These are phyloP conservation scores for Cataglyphis hispanica DNA, from an alignment of 1,140 invertebrate species.

Conservation along the genomic window DNA sequence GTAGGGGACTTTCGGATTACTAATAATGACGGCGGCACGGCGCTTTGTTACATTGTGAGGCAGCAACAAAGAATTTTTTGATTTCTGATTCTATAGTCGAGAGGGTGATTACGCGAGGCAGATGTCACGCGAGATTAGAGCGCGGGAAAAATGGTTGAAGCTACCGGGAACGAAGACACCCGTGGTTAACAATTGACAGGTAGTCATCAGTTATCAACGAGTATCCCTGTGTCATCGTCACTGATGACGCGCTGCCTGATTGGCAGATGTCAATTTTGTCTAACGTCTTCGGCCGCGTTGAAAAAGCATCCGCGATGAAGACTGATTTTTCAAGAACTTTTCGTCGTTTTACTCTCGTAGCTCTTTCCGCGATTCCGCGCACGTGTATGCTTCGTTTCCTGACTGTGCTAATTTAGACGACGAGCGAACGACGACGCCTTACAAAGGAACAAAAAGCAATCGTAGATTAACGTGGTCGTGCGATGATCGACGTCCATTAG, in stretches of 20 bases:
- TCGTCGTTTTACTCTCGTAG: conserved; percentile 17
- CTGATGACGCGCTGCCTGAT: conserved; percentile 64
- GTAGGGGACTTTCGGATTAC: conserved; percentile 60
- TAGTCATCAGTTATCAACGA: conserved; percentile 65
- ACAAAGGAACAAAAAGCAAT: conserved; percentile 43
- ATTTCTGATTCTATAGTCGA: conserved; percentile 58
- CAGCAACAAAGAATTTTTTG: conserved; percentile 57
- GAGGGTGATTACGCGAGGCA: conserved; percentile 60
- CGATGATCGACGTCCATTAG: conserved; percentile 63
- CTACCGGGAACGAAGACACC: conserved; percentile 63
- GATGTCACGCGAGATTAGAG: conserved; percentile 63
- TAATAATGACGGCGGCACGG: conserved; percentile 53
- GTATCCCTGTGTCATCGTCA: conserved; percentile 73
- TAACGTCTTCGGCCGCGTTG: conserved; percentile 30
- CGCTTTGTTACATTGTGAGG: conserved; percentile 61
- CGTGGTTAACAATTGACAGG: conserved; percentile 65
- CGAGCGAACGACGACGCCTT: conserved; percentile 10
- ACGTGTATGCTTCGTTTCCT: background rate
- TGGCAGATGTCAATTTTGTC: conserved; percentile 61
- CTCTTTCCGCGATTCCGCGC: conserved; percentile 5
- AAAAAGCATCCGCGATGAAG: conserved; percentile 31
- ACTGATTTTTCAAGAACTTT: conserved; percentile 55
- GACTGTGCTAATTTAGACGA: conserved; percentile 53
- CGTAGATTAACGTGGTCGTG: conserved; percentile 58
- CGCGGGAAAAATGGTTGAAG: conserved; percentile 58